phyloP scores from a whole-genome alignment of 2,888 invertebrate species.

The Chymomyza caudatula region DNA sequence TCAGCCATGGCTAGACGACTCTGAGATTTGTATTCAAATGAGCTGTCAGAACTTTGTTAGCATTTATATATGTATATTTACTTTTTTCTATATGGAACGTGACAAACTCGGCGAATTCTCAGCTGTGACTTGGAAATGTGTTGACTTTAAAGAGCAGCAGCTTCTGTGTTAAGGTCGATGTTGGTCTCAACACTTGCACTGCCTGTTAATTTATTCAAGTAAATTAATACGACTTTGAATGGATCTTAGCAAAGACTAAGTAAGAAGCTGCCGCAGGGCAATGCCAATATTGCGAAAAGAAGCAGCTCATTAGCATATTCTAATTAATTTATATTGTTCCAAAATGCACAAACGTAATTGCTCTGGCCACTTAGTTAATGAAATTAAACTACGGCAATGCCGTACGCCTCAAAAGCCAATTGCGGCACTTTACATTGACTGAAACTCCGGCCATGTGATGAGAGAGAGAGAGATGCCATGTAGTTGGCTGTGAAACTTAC shows the following conservation, averaged over 20 bases:
- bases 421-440: constrained; percentile 16
- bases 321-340: constrained; percentile 72
- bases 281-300: constrained; percentile 25
- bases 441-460: constrained; percentile 6
- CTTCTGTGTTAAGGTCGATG: neutral
- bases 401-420: constrained; percentile 4
- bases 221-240: constrained; percentile 58
- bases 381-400: constrained; percentile 56
- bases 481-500: no score
- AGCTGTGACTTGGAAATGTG: constrained; percentile 34
- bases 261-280: constrained; percentile 21
- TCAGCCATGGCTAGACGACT: neutral
- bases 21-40: constrained; percentile 7
- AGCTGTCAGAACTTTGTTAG: neutral
- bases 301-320: constrained; percentile 67
- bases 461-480: neutral
- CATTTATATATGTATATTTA: constrained; percentile 8
- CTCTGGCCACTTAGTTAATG: constrained; percentile 68
- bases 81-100: constrained; percentile 30
- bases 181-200: neutral
- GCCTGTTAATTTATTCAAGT: constrained; percentile 60
- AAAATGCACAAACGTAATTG: constrained; percentile 68
- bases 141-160: constrained; percentile 38
- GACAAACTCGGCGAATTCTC: constrained; percentile 53
- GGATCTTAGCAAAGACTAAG: constrained; percentile 14